Evolutionary conservation across 2,888 invertebrate species (phyloP), one percentile per base, ranked within the genome.

Genomic region (Conistra vaccinii): DNA sequence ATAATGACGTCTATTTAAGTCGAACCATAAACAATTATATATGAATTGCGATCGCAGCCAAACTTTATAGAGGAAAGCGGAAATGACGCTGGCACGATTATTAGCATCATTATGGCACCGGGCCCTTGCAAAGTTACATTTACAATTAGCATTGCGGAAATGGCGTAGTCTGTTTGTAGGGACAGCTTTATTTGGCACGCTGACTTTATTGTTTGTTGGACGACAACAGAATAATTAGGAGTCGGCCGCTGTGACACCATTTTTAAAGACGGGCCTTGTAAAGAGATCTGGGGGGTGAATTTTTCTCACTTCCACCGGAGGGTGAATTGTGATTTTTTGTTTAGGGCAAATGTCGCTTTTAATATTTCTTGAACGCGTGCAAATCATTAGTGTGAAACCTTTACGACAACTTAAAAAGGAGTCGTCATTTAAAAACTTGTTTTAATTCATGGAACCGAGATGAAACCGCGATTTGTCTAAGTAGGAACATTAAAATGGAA

Each of bases 151-250:
- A 80, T 83, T 73, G 83, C 81, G 83, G 86, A 86, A 83, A 89
- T 88, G 83, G 80, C 76, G 80, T 80, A 67, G 81, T 70, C 78
- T 69, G 74, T 80, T 87, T 67, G 83, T 73, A 84, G 85, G 83
- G 85, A 77, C 75, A 73, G 80, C 90, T 90, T 76, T 89, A 90
- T 91, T 90, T 86, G 91, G 91, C 81, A 89, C 90, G 88, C 86
- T 67, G 79, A 82, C 88, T 87, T 88, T 88, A 89, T 90, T 86
- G 83, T 80, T 66, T 69, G 53, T 67, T 79, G 81, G 63, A 86
- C 81, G 85, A 63, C 61, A 42, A 3, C 63, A 10, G 87, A 87
- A 87, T 88, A 73, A 73, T 77, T 81, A 78, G 72, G 62, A 63
- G 69, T 6, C 62, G 58, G 53, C 58, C 63, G 61, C 29, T 62